Evolutionary conservation across 2,888 invertebrate species (phyloP).

Genomic region (Lasioglossum vierecki): DNA sequence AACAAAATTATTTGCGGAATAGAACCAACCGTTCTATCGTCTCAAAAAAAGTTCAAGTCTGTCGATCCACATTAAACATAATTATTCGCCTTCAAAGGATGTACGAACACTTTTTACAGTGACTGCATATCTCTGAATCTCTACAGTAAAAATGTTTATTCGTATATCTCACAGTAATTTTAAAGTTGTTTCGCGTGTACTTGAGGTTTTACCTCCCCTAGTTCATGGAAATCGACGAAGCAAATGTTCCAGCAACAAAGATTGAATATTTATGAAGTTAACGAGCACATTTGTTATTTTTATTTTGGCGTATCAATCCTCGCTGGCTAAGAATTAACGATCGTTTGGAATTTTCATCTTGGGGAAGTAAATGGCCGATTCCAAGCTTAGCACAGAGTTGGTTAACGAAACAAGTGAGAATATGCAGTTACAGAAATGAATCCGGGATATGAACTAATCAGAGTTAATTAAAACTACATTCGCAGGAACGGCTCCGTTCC

Average conservation of each 20-base stretch:
- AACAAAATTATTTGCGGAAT: too few relatives aligned
- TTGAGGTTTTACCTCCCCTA: not conserved
- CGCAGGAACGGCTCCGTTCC: not conserved
- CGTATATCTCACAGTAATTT: not conserved
- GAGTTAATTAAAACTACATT: not conserved
- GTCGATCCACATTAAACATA: too few relatives aligned
- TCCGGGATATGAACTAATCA: not conserved
- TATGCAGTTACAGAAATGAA: not conserved
- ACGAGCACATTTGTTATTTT: not conserved
- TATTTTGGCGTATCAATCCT: not conserved
- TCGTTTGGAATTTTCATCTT: not conserved
- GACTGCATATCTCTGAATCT: not conserved
- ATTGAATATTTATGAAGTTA: not conserved
- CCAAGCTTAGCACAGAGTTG: not conserved
- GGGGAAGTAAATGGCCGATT: not conserved
- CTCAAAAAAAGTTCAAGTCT: too few relatives aligned
- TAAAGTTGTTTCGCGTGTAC: not conserved
- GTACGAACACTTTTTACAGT: too few relatives aligned
- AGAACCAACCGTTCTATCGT: too few relatives aligned
- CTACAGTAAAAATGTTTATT: not conserved
- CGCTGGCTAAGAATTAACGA: not conserved
- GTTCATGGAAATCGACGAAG: not conserved
- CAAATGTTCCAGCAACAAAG: not conserved
- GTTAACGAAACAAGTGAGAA: conserved; percentile 1
- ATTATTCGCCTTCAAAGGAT: too few relatives aligned